phyloP scores from a whole-genome alignment of 2,888 invertebrate genomes.

The Leptopilina drosophilae region DNA sequence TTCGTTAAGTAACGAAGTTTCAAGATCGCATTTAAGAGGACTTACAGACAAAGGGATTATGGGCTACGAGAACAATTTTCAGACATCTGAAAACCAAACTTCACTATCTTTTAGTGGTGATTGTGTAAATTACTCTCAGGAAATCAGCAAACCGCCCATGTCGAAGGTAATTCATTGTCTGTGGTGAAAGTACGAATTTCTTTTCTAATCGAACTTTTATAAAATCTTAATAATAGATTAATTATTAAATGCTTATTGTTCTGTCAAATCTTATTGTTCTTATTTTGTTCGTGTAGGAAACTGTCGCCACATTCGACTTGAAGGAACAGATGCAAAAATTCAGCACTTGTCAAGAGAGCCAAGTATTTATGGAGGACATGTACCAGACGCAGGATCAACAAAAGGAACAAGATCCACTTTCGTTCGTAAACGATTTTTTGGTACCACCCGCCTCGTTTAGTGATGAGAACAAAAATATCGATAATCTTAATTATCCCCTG shows the following conservation, averaged over 20 bases:
- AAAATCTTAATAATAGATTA: too few species aligned
- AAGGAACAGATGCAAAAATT: background rate
- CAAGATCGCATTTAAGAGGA: background rate
- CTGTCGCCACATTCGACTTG: background rate
- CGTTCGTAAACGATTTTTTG: background rate
- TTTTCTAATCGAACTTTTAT: too few species aligned
- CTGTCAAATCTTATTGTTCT: background rate
- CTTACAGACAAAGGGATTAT: background rate
- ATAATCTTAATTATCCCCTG: background rate
- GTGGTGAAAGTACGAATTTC: too few species aligned
- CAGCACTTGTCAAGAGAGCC: background rate
- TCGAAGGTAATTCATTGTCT: background rate
- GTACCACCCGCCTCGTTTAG: background rate
- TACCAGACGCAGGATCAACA: background rate
- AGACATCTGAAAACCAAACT: background rate
- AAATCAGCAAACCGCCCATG: background rate
- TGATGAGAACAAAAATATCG: background rate
- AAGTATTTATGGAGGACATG: background rate
- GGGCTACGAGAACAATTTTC: conserved; percentile 7
- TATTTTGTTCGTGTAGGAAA: background rate
- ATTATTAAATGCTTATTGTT: too few species aligned
- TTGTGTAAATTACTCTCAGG: background rate
- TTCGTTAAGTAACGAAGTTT: background rate
- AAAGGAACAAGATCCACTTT: background rate
- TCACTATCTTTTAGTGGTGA: background rate